Conservation (phyloP, 1,140 invertebrate species). For the Drosophila parvula region DNA sequence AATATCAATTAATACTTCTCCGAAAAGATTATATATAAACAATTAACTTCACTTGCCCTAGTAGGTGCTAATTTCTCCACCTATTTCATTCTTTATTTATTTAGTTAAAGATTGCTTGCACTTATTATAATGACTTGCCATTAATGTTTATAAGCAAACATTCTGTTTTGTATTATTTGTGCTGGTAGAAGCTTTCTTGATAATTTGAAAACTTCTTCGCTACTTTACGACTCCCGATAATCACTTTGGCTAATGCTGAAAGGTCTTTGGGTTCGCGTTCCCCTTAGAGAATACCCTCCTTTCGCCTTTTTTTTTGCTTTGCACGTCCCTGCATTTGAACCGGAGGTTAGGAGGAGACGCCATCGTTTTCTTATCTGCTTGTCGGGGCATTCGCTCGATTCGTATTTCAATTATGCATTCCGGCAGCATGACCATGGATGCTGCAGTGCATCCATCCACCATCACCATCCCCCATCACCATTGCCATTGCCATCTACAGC, state of each 20-base stretch:
- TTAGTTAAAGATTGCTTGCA: neutral
- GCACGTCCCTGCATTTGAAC: conserved; percentile 15
- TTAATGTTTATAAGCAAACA: conserved; percentile 7
- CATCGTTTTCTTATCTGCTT: conserved; percentile 46
- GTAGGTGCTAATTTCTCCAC: neutral
- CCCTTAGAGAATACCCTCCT: neutral
- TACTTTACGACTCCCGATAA: conserved; percentile 28
- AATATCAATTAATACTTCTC: too few species aligned
- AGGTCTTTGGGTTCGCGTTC: conserved; percentile 7
- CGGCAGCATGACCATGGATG: conserved; percentile 61
- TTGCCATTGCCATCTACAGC: neutral
- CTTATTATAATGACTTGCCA: neutral
- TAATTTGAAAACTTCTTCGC: conserved; percentile 7
- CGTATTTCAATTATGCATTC: conserved; percentile 79
- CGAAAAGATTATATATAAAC: too few species aligned
- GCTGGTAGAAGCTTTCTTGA: neutral
- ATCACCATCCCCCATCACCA: neutral
- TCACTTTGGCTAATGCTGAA: conserved; percentile 27
- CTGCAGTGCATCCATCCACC: conserved; percentile 18
- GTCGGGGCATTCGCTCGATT: conserved; percentile 48
- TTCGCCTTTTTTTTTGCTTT: neutral
- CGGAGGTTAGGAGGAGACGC: conserved; percentile 20
- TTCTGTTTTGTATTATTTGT: neutral
- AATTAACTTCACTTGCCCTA: neutral
- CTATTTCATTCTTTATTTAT: neutral